phyloP scores from a whole-genome alignment of 2,888 invertebrate species.

The Dorcus parallelipipedus region DNA sequence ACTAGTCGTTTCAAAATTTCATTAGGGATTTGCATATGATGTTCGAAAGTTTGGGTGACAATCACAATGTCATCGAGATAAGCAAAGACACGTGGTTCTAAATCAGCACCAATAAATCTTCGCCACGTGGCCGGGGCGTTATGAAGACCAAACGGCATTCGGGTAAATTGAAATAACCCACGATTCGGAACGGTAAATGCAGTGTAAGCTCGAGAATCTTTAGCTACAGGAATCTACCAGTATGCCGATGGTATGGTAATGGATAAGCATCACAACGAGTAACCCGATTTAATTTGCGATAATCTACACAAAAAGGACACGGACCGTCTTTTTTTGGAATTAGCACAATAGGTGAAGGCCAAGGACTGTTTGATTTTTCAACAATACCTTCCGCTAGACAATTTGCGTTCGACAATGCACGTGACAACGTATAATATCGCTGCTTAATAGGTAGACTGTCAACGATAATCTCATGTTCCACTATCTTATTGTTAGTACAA shows the following conservation, averaged over 20 bases:
- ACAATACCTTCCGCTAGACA: constrained; percentile 25
- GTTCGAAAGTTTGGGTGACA: no score
- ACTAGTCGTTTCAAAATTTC: constrained; percentile 16
- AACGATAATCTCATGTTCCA: constrained; percentile 8
- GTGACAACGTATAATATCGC: constrained; percentile 30
- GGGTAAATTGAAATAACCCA: constrained; percentile 21
- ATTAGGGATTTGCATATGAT: constrained; percentile 4
- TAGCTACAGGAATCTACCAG: constrained; percentile 30
- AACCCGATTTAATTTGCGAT: constrained; percentile 32
- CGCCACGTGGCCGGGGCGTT: constrained; percentile 31
- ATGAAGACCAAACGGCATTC: constrained; percentile 34
- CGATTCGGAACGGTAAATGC: constrained; percentile 23
- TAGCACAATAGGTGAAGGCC: constrained; percentile 23
- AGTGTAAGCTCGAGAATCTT: constrained; percentile 20
- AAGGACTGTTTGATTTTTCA: constrained; percentile 25
- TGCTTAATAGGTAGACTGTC: constrained; percentile 22
- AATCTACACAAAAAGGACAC: no score
- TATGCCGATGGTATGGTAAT: constrained; percentile 31
- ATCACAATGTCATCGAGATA: no score
- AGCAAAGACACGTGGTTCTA: no score
- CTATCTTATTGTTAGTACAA: constrained; percentile 10
- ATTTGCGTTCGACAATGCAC: constrained; percentile 24
- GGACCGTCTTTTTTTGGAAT: constrained; percentile 26
- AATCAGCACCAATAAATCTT: constrained; percentile 11
- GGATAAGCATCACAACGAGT: constrained; percentile 35